These are phyloP conservation scores for Scaptomyza flava DNA, from an alignment of 2,888 invertebrate genomes.

Conservation along the genomic window DNA sequence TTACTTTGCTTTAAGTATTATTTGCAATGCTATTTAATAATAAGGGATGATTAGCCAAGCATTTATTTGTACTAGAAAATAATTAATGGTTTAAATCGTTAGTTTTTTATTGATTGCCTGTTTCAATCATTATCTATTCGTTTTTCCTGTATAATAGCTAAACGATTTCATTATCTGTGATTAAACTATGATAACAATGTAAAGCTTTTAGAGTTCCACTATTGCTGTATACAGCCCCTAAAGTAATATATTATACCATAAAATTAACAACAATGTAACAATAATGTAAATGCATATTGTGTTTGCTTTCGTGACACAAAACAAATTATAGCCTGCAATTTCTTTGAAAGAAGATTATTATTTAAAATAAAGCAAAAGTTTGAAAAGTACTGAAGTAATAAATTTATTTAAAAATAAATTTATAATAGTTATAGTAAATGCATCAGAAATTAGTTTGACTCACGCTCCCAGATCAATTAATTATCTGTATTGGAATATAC, in stretches of 20 bases:
- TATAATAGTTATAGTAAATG: not conserved
- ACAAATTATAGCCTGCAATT: not conserved
- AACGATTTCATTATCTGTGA: not conserved
- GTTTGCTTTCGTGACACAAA: not conserved
- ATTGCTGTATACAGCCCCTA: not conserved
- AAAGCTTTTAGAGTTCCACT: not conserved
- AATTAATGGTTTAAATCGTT: too few species aligned
- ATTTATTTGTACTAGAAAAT: too few species aligned
- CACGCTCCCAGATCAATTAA: not conserved
- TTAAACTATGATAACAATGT: not conserved
- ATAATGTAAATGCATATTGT: not conserved
- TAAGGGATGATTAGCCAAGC: too few species aligned
- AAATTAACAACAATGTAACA: not conserved
- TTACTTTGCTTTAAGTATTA: too few species aligned
- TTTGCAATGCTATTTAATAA: too few species aligned
- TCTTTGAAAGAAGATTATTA: too few species aligned
- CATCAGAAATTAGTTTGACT: not conserved
- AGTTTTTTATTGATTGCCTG: too few species aligned
- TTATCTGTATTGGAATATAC: not conserved
- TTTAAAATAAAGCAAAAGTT: too few species aligned
- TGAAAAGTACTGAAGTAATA: not conserved
- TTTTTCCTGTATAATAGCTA: too few species aligned
- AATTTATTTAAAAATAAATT: not conserved
- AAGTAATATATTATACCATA: not conserved
- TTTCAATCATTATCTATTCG: too few species aligned